Evolutionary conservation across 1,140 invertebrate genomes (phyloP).

Genomic region (Drusus annulatus): DNA sequence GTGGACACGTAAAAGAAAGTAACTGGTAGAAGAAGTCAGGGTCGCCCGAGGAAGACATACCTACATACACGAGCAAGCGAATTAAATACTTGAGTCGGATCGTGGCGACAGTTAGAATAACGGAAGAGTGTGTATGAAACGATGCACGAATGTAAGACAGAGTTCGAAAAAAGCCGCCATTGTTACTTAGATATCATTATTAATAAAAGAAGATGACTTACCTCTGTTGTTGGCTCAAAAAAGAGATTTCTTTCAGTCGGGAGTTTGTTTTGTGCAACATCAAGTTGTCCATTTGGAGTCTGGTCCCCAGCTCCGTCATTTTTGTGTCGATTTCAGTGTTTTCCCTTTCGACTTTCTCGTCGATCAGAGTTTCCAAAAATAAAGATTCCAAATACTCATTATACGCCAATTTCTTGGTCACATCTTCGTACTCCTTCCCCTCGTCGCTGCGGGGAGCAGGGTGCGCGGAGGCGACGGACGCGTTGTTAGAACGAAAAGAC

Average conservation of each 20-base stretch:
- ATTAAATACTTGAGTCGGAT: too few relatives aligned
- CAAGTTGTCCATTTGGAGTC: slow-evolving; percentile 64
- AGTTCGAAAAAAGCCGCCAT: too few relatives aligned
- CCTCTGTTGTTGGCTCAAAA: slow-evolving; percentile 67
- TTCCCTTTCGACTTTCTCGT: slow-evolving; percentile 64
- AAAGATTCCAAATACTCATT: slow-evolving; percentile 59
- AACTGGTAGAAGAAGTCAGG: too few relatives aligned
- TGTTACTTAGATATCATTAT: too few relatives aligned
- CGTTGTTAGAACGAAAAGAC: not conserved
- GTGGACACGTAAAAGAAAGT: too few relatives aligned
- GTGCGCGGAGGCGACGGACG: not conserved
- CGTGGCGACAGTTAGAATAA: too few relatives aligned
- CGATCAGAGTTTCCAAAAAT: slow-evolving; percentile 64
- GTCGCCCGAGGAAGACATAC: too few relatives aligned
- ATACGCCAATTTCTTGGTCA: slow-evolving; percentile 47
- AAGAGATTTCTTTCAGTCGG: slow-evolving; percentile 65
- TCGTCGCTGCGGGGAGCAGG: not conserved
- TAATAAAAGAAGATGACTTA: slow-evolving; percentile 53
- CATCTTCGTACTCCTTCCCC: slow-evolving; percentile 22
- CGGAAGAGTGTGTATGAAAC: too few relatives aligned
- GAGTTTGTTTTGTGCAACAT: slow-evolving; percentile 65
- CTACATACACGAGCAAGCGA: too few relatives aligned
- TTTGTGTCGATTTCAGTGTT: slow-evolving; percentile 65
- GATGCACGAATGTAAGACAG: too few relatives aligned
- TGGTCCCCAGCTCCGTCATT: slow-evolving; percentile 63